Base-by-base conservation (phyloP, 2,797 vertebrate species). In the Carduelis carduelis region DNA sequence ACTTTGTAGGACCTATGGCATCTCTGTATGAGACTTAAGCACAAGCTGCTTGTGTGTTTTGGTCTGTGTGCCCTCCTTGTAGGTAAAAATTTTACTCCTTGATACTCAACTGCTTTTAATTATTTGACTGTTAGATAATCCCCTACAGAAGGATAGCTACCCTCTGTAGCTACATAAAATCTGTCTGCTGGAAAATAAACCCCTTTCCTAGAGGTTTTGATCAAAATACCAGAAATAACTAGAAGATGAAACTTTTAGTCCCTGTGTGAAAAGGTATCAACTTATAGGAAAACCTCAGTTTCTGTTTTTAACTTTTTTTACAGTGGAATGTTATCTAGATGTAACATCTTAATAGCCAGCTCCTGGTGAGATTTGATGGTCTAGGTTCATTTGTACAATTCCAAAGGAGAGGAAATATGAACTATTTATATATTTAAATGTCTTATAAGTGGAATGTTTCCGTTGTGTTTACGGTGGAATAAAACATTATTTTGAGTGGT, bases 161-260 rank as follows among this genome's bases (percentile, higher is more conserved):
- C 80, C 46, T 85, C 74, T 77, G 44, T 77, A 57, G n/a, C 23
- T 49, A 32, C 10, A 8, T 55, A 21, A 23, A 37, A 1, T 52
- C n/a, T 89, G 37, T 61, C 69, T 92, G 81, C 87, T 89, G 49
- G 68, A 76, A 64, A 70, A 37, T 83, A 79, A 64, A n/a, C 9
- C 22, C 66, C 23, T 70, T 76, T 96, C 43, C 26, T 89, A 46
- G 46, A 85, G 22, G 44, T 77, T 87, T 94, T 66, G 78, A 64
- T 89, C 71, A 83, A 89, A 93, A 63, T 84, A 69, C 20, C 43
- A 82, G 47, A 82, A 89, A 56, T 91, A 93, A 85, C 77, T 91
- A 81, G 56, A 80, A 87, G 72, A 22, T 53, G 32, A 80, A 57
- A 89, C 13, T 77, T 65, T 12, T 39, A 60, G 56, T 89, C 64